These are phyloP conservation scores for Tamandua tetradactyla DNA, from an alignment of 2,797 vertebrate species.

Conservation along the genomic window DNA sequence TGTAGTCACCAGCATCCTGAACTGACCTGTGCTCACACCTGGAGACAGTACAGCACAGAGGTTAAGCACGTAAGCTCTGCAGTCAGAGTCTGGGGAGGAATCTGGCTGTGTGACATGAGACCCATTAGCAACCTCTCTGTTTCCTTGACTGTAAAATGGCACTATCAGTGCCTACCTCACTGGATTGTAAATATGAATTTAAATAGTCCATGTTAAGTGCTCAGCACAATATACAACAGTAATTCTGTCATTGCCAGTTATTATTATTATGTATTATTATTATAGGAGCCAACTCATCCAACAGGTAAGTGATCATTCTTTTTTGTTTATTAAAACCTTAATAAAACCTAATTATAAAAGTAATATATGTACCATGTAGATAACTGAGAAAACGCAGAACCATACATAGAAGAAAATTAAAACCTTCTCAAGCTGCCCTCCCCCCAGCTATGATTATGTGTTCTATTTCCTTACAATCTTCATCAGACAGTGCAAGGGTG, in stretches of 20 bases:
- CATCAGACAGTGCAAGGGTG: accelerated
- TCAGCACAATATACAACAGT: neutral
- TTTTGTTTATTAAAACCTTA: neutral
- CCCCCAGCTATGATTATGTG: accelerated
- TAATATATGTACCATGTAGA: neutral
- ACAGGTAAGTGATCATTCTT: neutral
- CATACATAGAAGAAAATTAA: neutral
- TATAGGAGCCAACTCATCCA: neutral
- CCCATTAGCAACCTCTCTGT: neutral
- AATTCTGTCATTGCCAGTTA: neutral
- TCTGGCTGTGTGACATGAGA: neutral
- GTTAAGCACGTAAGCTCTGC: neutral
- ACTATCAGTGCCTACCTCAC: neutral
- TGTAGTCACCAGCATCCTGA: too few relatives aligned
- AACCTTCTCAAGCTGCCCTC: neutral
- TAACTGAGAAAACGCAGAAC: neutral
- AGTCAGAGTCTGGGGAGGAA: neutral
- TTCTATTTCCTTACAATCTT: neutral
- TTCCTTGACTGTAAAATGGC: neutral
- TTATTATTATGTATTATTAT: neutral
- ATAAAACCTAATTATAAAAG: neutral
- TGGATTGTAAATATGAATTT: neutral
- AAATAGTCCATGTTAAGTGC: accelerated
- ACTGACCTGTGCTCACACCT: too few relatives aligned
- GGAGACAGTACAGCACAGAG: neutral